Conservation (phyloP, 2,797 vertebrate species). For the Danio albolineatus region DNA sequence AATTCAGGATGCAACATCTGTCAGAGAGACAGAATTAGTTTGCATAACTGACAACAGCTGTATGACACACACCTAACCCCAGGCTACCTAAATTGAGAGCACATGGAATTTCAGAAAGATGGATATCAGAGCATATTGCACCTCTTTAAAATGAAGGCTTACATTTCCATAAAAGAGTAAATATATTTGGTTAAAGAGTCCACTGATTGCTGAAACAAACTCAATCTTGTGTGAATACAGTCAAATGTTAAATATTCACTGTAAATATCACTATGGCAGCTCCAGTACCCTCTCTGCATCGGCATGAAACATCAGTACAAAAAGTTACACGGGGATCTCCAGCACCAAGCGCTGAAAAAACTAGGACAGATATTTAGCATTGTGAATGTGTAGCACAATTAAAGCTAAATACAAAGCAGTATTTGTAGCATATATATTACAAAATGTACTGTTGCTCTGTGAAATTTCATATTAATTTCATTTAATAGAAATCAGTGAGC, state of each 20-base stretch:
- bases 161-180: background rate
- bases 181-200: background rate
- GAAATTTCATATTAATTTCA: too few relatives aligned
- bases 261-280: background rate
- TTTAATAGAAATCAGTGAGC: too few relatives aligned
- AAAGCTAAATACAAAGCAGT: background rate
- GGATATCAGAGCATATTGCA: background rate
- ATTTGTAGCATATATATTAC: too few relatives aligned
- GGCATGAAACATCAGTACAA: background rate
- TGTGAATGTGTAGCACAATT: background rate
- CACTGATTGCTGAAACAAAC: background rate
- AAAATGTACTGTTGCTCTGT: too few relatives aligned
- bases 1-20: conserved; percentile 10
- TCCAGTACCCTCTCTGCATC: background rate
- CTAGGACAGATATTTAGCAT: background rate
- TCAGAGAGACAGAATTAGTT: background rate
- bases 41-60: background rate
- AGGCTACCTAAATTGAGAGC: conserved; percentile 1
- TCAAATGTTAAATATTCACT: too few relatives aligned
- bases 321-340: background rate
- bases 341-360: background rate
- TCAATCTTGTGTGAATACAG: background rate
- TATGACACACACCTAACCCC: background rate
- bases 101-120: conserved; percentile 9
- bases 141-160: background rate